Percentiles rank a stretch among this genome's conserved stretches.
Conservation (phyloP, 2,113 vertebrate genomes). For the Phaetusa simplex region DNA sequence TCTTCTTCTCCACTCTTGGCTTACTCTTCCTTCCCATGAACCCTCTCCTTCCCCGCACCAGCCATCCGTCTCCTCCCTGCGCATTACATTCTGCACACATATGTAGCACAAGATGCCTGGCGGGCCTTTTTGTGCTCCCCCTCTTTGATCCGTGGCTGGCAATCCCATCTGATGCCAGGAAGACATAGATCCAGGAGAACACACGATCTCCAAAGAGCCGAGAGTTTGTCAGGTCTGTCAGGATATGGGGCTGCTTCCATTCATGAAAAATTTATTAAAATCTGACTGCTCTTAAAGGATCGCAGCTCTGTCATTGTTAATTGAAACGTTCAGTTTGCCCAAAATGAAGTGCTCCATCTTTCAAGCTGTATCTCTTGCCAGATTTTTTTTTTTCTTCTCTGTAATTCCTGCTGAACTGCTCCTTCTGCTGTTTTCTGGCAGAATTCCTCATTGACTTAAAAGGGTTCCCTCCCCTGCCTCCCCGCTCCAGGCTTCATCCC, state of each 20-base stretch:
- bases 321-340: conserved; percentile 67
- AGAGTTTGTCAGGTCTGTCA: conserved; percentile 58
- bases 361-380: conserved; percentile 42
- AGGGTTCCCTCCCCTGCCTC: not conserved
- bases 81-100: not conserved
- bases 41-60: not conserved
- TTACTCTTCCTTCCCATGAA: not conserved
- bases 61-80: not conserved
- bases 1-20: not conserved
- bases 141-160: not conserved
- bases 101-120: conserved; percentile 22
- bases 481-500: not conserved
- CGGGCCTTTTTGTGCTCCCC: not conserved
- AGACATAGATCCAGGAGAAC: conserved; percentile 16
- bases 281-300: conserved; percentile 70
- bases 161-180: conserved; percentile 42
- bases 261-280: conserved; percentile 69
- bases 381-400: conserved; percentile 31
- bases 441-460: conserved; percentile 40
- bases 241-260: conserved; percentile 50
- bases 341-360: conserved; percentile 69
- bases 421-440: conserved; percentile 63
- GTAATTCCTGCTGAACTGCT: conserved; percentile 65
- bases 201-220: conserved; percentile 27
- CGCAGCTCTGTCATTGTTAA: conserved; percentile 68